Evolutionary conservation across 1,140 invertebrate species (phyloP), one percentile per base, ranked within the genome.

Genomic region (Hyles vespertilio): DNA sequence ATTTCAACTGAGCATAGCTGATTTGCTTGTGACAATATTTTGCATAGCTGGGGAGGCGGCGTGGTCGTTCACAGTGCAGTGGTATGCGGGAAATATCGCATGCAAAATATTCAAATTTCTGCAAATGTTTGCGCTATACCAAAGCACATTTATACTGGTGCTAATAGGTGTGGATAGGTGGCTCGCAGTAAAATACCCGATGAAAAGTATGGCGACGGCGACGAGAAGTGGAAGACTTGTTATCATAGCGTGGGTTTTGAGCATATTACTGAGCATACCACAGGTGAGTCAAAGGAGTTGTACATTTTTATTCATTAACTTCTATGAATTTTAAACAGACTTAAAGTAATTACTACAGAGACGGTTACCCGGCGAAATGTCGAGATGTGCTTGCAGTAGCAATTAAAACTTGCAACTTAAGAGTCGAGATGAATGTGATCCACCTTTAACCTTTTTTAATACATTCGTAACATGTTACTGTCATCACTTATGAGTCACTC

Each of bases 21-120:
- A 97, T 83, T 89, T 95, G 5, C 84, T 96, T 5, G 95, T 97
- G 1, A 94, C 95, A 0, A 85, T 95, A 44, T 96, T 96, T 80
- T 96, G 95, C 77, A 92, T 96, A 52, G 91, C 92, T 2, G 94
- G 94, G 0, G 95, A 97, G 69, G 93, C 94, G 0, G 89, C 93
- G 1, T 97, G 96, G 96, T 93, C 89, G 11, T 94, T 94, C 51
- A 94, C 94, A 0, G 94, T 96, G 0, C 92, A 94, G 48, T 97
- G 95, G 95, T 83, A 93, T 43, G 95, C 93, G 3, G 95, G 95
- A 3, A 93, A 96, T 69, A 74, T 92, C 1, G 91, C 92, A 33
- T 97, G 96, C 81, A 96, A 96, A 84, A 58, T 94, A 10, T 93
- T 96, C 66, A 97, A 96, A 81, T 96, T 94, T 70, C 79, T 94